Base-by-base conservation (phyloP, 2,113 vertebrate species). In the Acanthochromis polyacanthus region DNA sequence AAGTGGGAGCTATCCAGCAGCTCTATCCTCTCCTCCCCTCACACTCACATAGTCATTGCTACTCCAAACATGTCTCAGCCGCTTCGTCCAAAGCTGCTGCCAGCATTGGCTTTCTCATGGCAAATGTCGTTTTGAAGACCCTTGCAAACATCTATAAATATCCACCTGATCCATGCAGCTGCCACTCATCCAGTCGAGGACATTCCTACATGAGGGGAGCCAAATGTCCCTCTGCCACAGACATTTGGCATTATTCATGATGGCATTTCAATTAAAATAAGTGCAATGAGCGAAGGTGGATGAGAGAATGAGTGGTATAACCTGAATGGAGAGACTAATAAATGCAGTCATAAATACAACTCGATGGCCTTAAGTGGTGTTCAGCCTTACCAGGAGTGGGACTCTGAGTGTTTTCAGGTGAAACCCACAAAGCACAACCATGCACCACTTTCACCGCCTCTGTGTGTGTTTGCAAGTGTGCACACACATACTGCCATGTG, bases 181-280 rank as follows among this genome's bases (percentile, higher is more conserved):
- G 86, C 76, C 82, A 82, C 30, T 85, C 61, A 85, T 68, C 71
- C 46, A 67, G 46, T 46, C 17, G 40, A 78, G 71, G 80, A 65
- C 56, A 71, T 80, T 83, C 11, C 40, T 53, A 70, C n/a, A 55
- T 48, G 70, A 77, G 64, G 65, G 63, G 57, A 83, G 84, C 84
- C 86, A 85, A 91, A 85, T 75, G 80, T 65, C 61, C 74, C 64
- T 40, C 68, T 38, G 22, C 48, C 45, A 28, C n/a, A 59, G 62
- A 53, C 73, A 52, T 83, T 84, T 82, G 66, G 40, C 64, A 65
- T 88, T 71, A 85, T 80, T 88, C 50, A 84, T 70, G 22, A 63
- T 64, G 83, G 75, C 79, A 76, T 83, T 91, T 88, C 81, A 82
- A 89, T 92, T 89, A 91, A 82, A 86, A 88, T 80, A 75, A 87